These are phyloP conservation scores for Arrhamphus sclerolepis DNA, from an alignment of 2,797 vertebrate species.

Conservation along the genomic window DNA sequence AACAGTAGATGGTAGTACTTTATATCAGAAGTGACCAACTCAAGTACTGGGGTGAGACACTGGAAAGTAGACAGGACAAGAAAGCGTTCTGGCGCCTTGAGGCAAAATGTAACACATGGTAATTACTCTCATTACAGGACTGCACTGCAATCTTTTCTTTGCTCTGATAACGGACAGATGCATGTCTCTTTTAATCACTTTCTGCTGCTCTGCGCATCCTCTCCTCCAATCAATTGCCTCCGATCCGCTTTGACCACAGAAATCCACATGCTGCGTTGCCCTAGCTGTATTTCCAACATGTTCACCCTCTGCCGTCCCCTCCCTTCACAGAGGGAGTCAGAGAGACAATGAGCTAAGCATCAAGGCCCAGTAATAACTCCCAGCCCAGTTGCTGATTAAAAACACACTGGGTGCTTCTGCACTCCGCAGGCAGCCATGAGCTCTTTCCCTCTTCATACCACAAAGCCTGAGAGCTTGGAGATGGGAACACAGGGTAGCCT, in stretches of 20 bases:
- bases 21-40: background rate
- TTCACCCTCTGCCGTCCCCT: slow-evolving; percentile 20
- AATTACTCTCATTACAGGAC: slow-evolving; percentile 45
- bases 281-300: slow-evolving; percentile 15
- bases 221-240: slow-evolving; percentile 31
- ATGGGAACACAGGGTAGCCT: slow-evolving; percentile 40
- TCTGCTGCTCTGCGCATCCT: slow-evolving; percentile 22
- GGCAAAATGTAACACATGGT: slow-evolving; percentile 16
- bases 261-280: slow-evolving; percentile 59
- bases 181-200: slow-evolving; percentile 51
- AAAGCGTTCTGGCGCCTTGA: slow-evolving; percentile 6
- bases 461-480: slow-evolving; percentile 43
- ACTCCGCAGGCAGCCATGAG: slow-evolving; percentile 75
- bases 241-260: slow-evolving; percentile 55
- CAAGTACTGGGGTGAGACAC: slow-evolving; percentile 18
- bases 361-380: slow-evolving; percentile 80
- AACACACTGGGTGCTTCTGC: slow-evolving; percentile 86
- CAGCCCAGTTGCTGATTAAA: slow-evolving; percentile 85
- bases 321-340: slow-evolving; percentile 63
- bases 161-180: slow-evolving; percentile 48
- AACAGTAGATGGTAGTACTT: slow-evolving; percentile 7
- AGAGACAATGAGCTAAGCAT: slow-evolving; percentile 83
- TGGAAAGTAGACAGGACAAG: slow-evolving; percentile 16
- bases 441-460: slow-evolving; percentile 58
- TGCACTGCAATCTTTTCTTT: slow-evolving; percentile 41